Evolutionary conservation across 2,888 invertebrate genomes (phyloP).

Genomic region (Eledona agricola): DNA sequence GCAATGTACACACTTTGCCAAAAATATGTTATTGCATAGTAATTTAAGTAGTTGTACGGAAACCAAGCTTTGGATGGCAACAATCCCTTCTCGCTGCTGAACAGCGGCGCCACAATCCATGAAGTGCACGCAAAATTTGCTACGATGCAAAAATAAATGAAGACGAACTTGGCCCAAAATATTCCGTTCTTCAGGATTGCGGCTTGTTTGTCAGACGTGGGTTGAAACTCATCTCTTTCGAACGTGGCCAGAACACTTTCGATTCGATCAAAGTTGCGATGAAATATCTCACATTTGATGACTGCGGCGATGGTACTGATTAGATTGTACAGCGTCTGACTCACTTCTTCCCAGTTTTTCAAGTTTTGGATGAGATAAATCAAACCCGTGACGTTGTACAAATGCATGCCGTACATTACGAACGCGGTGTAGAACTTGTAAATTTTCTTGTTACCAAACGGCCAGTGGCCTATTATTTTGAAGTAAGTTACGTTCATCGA

Average conservation of each 20-base stretch:
- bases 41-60: conserved; percentile 13
- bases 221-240: conserved; percentile 12
- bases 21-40: conserved; percentile 10
- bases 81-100: conserved; percentile 7
- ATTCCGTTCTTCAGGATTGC: conserved; percentile 9
- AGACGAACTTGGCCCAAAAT: conserved; percentile 7
- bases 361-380: conserved; percentile 12
- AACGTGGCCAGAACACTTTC: conserved; percentile 8
- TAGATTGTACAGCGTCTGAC: conserved; percentile 15
- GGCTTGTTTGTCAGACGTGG: conserved; percentile 3
- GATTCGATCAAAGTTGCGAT: conserved; percentile 1
- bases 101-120: conserved; percentile 15
- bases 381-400: conserved; percentile 13
- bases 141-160: conserved; percentile 5
- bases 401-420: conserved; percentile 11
- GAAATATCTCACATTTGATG: conserved; percentile 10
- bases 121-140: neutral
- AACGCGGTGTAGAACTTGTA: conserved; percentile 12
- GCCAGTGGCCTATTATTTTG: conserved; percentile 20
- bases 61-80: conserved; percentile 27
- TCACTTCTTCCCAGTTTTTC: conserved; percentile 15
- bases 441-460: conserved; percentile 2
- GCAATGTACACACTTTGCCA: conserved; percentile 17
- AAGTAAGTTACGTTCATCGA: conserved; percentile 1
- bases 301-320: conserved; percentile 13